Percentiles rank a stretch among this genome's conserved stretches.
Evolutionary conservation across 2,797 vertebrate species (phyloP).

Genomic region (Eospalax fontanierii): DNA sequence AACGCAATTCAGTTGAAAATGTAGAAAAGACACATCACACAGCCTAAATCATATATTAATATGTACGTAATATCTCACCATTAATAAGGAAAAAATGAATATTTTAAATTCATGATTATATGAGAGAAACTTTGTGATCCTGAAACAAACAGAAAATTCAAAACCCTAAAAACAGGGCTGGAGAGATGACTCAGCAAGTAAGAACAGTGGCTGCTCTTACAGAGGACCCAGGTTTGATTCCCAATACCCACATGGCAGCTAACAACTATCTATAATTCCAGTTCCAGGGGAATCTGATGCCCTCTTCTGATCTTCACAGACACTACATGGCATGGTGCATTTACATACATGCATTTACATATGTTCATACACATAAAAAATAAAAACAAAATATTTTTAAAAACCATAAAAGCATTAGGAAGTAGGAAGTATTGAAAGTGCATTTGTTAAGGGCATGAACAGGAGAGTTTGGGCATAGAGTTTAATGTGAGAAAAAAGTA

Average conservation of each 20-base stretch:
- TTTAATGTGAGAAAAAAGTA: not conserved
- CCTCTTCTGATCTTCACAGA: too few relatives aligned
- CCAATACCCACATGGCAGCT: too few relatives aligned
- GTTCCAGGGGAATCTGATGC: too few relatives aligned
- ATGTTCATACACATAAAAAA: too few relatives aligned
- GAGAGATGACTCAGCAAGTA: too few relatives aligned
- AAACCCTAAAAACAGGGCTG: not conserved
- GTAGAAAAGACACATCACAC: not conserved
- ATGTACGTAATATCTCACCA: not conserved
- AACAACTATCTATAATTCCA: too few relatives aligned
- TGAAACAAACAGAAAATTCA: not conserved
- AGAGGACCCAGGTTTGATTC: too few relatives aligned
- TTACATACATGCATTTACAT: too few relatives aligned
- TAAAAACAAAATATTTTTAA: too few relatives aligned
- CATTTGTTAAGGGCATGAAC: not conserved
- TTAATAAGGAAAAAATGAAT: not conserved
- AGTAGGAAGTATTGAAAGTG: not conserved
- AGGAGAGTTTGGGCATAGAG: not conserved
- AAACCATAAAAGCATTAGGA: not conserved
- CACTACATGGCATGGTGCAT: too few relatives aligned
- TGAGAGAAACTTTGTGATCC: not conserved
- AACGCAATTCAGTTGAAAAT: constrained; percentile 5
- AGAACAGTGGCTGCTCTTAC: too few relatives aligned
- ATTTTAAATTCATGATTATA: constrained; percentile 46
- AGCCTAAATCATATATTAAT: not conserved